Base-by-base conservation (phyloP, 2,797 vertebrate genomes). In the Chrosomus eos region DNA sequence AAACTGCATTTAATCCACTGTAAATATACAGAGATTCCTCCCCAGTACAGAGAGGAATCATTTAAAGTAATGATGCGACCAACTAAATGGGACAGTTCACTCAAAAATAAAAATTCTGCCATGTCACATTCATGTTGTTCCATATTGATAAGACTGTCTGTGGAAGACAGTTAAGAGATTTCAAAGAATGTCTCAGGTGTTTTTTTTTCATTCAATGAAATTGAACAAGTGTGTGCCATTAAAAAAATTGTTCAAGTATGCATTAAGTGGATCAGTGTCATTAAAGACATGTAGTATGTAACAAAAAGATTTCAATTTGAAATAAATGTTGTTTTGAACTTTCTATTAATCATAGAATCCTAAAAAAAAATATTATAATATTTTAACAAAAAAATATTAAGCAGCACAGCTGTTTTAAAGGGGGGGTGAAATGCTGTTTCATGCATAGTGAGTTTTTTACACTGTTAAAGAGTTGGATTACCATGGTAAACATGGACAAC, bases 21-120 rank as follows among this genome's bases (percentile, higher is more conserved):
- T 55, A 81, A 68, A 81, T 19, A 67, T 26, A 81, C 64, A 71
- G 14, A 36, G n/a, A 81, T 60, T 23, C 36, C 2, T 60, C 18
- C 4, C 14, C 51, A 38, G 23, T 18, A 21, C 13, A 58, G 3
- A 28, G 48, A 55, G 31, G 73, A 23, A 55, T 55, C 2, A n/a
- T 55, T 4, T n/a, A 5, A 38, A 76, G 31, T 36, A 36, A 55
- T 55, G 21, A 36, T 55, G 28, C 11, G 10, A 21, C 48, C 48
- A 36, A 14, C 19, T 74, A 14, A 31, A 13, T 51, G 19, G 45
- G 18, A 33, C 11, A 23, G 9, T 13, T 23, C 18, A 3, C 28
- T 51, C 4, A 73, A 73, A 48, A 26, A 43, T 16, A 18, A 45
- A 18, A 28, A 18, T 43, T 18, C 0, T 18, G 4, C 3, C 2